Conservation (phyloP, 1,140 invertebrate species). For the Bombus sibiricus region DNA sequence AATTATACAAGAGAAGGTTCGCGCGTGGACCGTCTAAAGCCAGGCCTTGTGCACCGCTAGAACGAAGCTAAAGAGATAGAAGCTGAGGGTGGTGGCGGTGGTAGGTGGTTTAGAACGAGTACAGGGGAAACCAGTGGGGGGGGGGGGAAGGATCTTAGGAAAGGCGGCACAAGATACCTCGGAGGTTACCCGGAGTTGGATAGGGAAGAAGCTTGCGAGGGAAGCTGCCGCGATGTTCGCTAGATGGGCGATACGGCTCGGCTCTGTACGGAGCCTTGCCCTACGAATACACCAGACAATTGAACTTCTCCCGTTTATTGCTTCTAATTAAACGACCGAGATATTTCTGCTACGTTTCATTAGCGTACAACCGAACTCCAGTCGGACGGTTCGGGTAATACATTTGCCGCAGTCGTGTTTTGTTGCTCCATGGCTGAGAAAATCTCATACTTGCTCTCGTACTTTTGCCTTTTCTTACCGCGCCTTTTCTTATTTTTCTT, state of each 20-base stretch:
- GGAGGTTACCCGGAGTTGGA: conserved; percentile 29
- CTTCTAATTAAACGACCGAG: conserved; percentile 81
- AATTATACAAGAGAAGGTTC: conserved; percentile 71
- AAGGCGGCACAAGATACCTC: conserved; percentile 41
- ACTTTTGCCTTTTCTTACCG: background rate
- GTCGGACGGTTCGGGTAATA: conserved; percentile 62
- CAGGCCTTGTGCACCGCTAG: conserved; percentile 27
- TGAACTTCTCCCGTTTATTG: conserved; percentile 82
- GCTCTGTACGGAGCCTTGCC: conserved; percentile 53
- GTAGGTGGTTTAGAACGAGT: conserved; percentile 21
- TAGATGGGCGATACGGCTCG: conserved; percentile 71
- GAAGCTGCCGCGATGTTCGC: conserved; percentile 60
- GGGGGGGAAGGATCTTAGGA: conserved; percentile 34
- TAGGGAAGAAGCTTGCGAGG: conserved; percentile 52
- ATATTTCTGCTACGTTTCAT: conserved; percentile 82
- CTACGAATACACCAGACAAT: conserved; percentile 77
- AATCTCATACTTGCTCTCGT: conserved; percentile 17
- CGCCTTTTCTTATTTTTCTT: too few relatives aligned
- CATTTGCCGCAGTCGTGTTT: conserved; percentile 2
- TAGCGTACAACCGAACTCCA: conserved; percentile 75
- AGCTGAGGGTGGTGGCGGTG: background rate
- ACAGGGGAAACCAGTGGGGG: background rate
- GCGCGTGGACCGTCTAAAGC: conserved; percentile 55
- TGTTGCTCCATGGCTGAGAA: conserved; percentile 33
- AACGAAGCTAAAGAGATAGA: conserved; percentile 27